Conservation (phyloP, 2,797 vertebrate species). For the Hylomyscus alleni region DNA sequence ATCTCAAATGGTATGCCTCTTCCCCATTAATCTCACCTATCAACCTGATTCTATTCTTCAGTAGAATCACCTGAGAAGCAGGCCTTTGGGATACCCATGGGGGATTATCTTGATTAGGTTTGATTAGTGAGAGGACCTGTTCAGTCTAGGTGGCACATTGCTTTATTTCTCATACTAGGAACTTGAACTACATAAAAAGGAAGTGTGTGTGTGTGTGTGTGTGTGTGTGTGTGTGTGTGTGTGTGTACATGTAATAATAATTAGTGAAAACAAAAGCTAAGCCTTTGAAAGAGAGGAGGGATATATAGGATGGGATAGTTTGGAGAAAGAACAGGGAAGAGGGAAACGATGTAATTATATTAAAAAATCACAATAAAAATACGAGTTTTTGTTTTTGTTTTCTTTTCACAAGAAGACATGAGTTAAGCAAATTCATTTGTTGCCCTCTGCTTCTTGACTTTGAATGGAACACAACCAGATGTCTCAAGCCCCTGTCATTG, state of each 20-base stretch:
- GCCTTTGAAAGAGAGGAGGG: background rate
- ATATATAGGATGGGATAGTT: background rate
- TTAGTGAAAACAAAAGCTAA: background rate
- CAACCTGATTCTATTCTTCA: background rate
- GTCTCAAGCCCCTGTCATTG: background rate
- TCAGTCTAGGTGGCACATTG: background rate
- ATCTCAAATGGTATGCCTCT: too few species aligned
- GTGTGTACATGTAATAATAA: background rate
- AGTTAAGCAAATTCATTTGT: background rate
- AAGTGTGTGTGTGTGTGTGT: background rate
- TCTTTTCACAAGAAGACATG: background rate
- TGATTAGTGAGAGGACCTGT: background rate
- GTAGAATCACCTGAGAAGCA: background rate
- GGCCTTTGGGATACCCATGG: background rate
- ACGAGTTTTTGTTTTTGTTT: background rate
- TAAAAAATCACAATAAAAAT: background rate
- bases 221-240: background rate
- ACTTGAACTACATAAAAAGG: background rate
- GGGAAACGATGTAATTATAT: background rate
- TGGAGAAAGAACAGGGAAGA: background rate
- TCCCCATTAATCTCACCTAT: background rate
- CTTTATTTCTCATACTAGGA: background rate
- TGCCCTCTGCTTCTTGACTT: background rate
- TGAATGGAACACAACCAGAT: background rate
- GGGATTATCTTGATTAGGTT: background rate